Base-by-base conservation (phyloP, 2,113 vertebrate species). In the Sapajus apella region DNA sequence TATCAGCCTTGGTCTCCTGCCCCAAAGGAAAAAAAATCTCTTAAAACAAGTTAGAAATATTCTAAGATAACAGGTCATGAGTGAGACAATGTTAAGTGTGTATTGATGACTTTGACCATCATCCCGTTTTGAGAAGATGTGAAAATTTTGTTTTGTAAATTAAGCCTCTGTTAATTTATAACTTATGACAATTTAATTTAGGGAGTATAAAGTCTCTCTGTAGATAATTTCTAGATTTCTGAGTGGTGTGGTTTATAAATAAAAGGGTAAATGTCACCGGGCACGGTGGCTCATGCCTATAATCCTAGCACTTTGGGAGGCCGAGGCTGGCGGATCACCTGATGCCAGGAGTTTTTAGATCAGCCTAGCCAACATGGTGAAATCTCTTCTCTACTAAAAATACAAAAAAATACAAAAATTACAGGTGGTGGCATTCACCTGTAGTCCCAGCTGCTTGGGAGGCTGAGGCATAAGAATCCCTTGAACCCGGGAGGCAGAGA, bases 1-100 rank as follows among this genome's bases (percentile, higher is more conserved):
- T 77, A 92, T 98, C 98, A 0, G 97, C 98, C 93, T 99, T 98
- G 82, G 91, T 98, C 90, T 98, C 97, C 98, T 98, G 92, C 21
- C 11, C 80, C 81, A 90, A 95, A 92, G 6, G 2, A 96, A 96
- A 40, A n/a, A 58, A 96, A 16, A 75, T 8, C 85, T 18, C 23
- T 61, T 32, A 10, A 89, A 76, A 81, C 10, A 87, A 86, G 40
- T 11, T 37, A 23, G n/a, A 82, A 55, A 45, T 40, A 89, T 12
- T 61, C 32, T 66, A 55, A 55, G 47, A 30, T 61, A 43, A 61
- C 18, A 86, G 61, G 40, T 86, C 55, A 68, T 50, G 37, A 72
- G 6, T 30, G 32, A 52, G 83, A 75, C 30, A 43, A 40, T 73
- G 72, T 61, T 85, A 68, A 86, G 32, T 18, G 0, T n/a, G 12